Evolutionary conservation across 1,140 invertebrate species (phyloP).

Genomic region (Sinonovacula constricta): DNA sequence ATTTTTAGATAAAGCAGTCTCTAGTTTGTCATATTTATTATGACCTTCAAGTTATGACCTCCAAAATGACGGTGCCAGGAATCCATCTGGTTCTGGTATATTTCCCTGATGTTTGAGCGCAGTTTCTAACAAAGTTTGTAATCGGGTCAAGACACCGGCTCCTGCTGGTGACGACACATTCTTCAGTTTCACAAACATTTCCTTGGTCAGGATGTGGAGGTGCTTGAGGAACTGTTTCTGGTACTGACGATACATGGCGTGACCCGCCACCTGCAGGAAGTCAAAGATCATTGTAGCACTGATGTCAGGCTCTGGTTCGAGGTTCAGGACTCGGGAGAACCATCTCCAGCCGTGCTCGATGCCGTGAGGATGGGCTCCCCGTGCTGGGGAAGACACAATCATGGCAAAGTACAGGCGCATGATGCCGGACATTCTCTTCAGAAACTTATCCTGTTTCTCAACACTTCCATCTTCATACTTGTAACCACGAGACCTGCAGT

Average conservation of each 20-base stretch:
- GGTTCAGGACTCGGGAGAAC: constrained; percentile 87
- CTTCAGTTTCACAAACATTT: constrained; percentile 84
- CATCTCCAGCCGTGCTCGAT: constrained; percentile 89
- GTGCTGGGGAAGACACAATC: constrained; percentile 83
- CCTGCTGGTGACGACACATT: constrained; percentile 84
- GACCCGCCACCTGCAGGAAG: constrained; percentile 88
- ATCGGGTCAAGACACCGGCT: constrained; percentile 86
- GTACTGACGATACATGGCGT: constrained; percentile 84
- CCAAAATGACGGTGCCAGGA: constrained; percentile 85
- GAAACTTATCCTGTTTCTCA: constrained; percentile 89
- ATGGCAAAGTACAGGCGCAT: constrained; percentile 89
- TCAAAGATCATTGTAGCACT: constrained; percentile 88
- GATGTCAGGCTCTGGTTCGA: constrained; percentile 84
- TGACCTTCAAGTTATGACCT: too few relatives aligned
- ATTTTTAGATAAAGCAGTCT: too few relatives aligned
- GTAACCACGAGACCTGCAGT: constrained; percentile 81
- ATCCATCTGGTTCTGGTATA: constrained; percentile 84
- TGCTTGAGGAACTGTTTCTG: constrained; percentile 89
- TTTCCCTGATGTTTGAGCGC: constrained; percentile 81
- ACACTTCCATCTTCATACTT: constrained; percentile 82
- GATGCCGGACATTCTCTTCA: constrained; percentile 89
- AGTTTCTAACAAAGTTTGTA: constrained; percentile 87
- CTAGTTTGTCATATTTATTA: too few relatives aligned
- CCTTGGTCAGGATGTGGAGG: constrained; percentile 83
- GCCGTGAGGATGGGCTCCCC: constrained; percentile 84